Base-by-base conservation (phyloP, 2,113 vertebrate genomes). In the Halcyon malimbica region DNA sequence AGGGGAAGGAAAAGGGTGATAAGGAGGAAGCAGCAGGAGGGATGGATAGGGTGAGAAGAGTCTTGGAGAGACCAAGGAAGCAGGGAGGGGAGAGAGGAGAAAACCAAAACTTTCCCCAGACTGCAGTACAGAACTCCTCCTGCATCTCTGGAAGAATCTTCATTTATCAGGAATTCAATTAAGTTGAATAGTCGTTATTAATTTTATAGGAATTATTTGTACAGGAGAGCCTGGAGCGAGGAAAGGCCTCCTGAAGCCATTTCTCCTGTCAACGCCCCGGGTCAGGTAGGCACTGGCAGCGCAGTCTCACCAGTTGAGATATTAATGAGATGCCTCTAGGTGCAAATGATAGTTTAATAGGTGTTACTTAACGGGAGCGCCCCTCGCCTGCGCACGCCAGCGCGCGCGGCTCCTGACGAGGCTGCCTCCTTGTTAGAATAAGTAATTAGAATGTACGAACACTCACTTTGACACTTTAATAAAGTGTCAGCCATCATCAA, bases 341-440 rank as follows among this genome's bases (percentile, higher is more conserved):
- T 99, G 99, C 98, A 99, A 99, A 99, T 99, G 98, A 98, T 97
- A 96, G 99, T 99, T 98, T 99, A 99, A 99, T 99, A 99, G 99
- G 99, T 99, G 99, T 99, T 99, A 99, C 98, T 99, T 99, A 98
- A 98, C 97, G 75, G 97, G 97, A 98, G 96, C 74, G 63, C 97
- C 97, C 97, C 97, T 98, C 97, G 93, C 97, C 97, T 97, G 97
- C 85, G 91, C 97, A 97, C 97, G 95, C 95, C 94, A 65, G 96
- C 83, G 75, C 35, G 44, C 94, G 76, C 90, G 63, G 96, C 98
- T 97, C 96, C 95, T 82, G 95, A 96, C 96, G 93, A 98, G 96
- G 94, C 97, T 94, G 97, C 97, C 91, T 97, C 96, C 98, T 98
- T 97, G 98, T 97, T 98, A 97, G 98, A 98, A 97, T 98, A 97